Base-by-base conservation (phyloP, 2,113 vertebrate genomes). In the Eulemur rufifrons region DNA sequence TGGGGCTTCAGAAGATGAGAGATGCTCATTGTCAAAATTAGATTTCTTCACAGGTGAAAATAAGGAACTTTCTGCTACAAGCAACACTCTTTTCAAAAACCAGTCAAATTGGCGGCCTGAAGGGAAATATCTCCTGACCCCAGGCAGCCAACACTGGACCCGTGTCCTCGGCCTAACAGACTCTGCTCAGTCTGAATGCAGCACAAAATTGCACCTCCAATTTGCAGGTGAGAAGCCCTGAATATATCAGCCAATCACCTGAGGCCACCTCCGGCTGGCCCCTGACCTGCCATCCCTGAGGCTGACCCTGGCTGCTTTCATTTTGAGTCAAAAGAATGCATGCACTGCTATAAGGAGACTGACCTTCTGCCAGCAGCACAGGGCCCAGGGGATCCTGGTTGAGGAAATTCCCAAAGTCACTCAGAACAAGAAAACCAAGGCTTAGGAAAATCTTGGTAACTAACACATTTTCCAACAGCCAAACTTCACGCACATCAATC, bases 391-490 rank as follows among this genome's bases (percentile, higher is more conserved):
- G 32, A 25, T 76, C 32, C 37, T 21, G 27, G 6, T 27, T 14
- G 45, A 37, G 18, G 37, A 88, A 54, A 68, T 8, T 54, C 11
- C 52, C 77, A 20, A 80, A 66, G 66, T 96, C 21, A 68, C 29
- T 69, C 42, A 42, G 45, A 73, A 83, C 3, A 77, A 85, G 59
- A 74, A 93, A 85, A 78, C 3, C 25, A 81, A 61, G 88, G 80
- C 56, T 92, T 77, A 3, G 54, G 73, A 80, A 73, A 89, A 95
- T 74, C 9, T 66, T 66, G 13, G 25, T 81, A 89, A 77, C 25
- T 61, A 59, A 63, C 20, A 89, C 7, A 47, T 92, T 96, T 93
- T 94, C 39, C 73, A 74, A 93, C 11, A n/a, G 50, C 45, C 80
- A 88, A 93, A 84, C 39, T 63, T 56, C n/a, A 61, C 63, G 39